Percentiles rank a stretch among this genome's conserved stretches.
Conservation (phyloP, 2,797 vertebrate species). For the Hemitrygon akajei region DNA sequence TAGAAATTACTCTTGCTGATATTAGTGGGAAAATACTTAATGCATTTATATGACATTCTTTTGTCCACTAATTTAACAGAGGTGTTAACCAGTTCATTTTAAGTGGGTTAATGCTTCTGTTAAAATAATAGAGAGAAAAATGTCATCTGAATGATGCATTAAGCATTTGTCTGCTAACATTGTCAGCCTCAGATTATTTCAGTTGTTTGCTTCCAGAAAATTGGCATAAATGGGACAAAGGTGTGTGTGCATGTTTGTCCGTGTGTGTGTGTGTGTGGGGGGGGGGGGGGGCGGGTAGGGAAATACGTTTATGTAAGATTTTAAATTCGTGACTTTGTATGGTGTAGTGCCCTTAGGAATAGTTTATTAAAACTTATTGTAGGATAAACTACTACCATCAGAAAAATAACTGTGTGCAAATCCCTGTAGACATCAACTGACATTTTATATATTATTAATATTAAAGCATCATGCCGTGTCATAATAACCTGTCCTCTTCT, state of each 20-base stretch:
- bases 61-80: slow-evolving; percentile 33
- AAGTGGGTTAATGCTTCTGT: slow-evolving; percentile 26
- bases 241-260: background rate
- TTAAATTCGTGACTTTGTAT: too few relatives aligned
- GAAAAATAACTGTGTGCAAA: too few relatives aligned
- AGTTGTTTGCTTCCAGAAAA: slow-evolving; percentile 4
- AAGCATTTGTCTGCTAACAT: slow-evolving; percentile 15
- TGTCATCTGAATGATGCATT: slow-evolving; percentile 28
- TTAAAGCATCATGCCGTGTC: background rate
- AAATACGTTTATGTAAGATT: too few relatives aligned
- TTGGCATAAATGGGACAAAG: background rate
- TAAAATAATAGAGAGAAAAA: slow-evolving; percentile 12
- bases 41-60: slow-evolving; percentile 10
- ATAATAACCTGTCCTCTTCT: background rate
- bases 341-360: too few relatives aligned
- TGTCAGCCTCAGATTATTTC: background rate
- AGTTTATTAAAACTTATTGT: too few relatives aligned
- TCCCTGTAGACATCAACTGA: too few relatives aligned
- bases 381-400: too few relatives aligned
- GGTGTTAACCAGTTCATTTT: slow-evolving; percentile 31
- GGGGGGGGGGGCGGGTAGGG: too few relatives aligned
- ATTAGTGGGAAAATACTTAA: slow-evolving; percentile 30
- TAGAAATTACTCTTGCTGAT: slow-evolving; percentile 5
- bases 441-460: too few relatives aligned
- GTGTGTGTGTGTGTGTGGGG: background rate